Conservation (phyloP, 2,888 invertebrate genomes). For the Megalurothrips usitatus region DNA sequence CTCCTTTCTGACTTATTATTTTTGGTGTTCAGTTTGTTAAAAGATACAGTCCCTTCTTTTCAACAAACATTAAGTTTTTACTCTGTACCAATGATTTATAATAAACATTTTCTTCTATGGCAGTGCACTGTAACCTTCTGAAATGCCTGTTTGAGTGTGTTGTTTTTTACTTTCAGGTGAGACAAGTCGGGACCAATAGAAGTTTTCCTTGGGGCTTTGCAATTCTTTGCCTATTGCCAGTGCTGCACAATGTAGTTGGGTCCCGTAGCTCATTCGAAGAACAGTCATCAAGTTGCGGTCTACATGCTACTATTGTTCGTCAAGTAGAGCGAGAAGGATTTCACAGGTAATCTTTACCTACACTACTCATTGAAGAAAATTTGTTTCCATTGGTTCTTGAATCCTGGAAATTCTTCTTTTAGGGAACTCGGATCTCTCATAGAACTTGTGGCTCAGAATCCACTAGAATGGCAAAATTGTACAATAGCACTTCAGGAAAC, state of each 20-base stretch:
- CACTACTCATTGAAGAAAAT: not conserved
- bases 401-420: constrained; percentile 24
- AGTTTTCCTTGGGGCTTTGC: not conserved
- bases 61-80: not conserved
- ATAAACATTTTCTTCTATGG: not conserved
- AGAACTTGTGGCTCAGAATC: constrained; percentile 43
- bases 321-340: constrained; percentile 50
- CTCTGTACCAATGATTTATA: not conserved
- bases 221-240: not conserved
- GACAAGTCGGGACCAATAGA: not conserved
- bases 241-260: not conserved
- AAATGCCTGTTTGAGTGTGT: not conserved
- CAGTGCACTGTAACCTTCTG: not conserved
- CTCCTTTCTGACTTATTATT: not conserved
- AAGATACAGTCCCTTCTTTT: not conserved
- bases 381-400: constrained; percentile 26
- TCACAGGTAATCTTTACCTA: constrained; percentile 45
- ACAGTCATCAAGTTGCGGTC: constrained; percentile 35
- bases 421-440: constrained; percentile 46
- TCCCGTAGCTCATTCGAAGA: not conserved
- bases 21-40: not conserved
- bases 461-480: constrained; percentile 42
- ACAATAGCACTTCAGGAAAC: constrained; percentile 43
- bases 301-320: constrained; percentile 41
- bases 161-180: not conserved